Evolutionary conservation across 2,113 vertebrate genomes (phyloP), one percentile per base, ranked within the genome.

Genomic region (Tamias sibiricus): DNA sequence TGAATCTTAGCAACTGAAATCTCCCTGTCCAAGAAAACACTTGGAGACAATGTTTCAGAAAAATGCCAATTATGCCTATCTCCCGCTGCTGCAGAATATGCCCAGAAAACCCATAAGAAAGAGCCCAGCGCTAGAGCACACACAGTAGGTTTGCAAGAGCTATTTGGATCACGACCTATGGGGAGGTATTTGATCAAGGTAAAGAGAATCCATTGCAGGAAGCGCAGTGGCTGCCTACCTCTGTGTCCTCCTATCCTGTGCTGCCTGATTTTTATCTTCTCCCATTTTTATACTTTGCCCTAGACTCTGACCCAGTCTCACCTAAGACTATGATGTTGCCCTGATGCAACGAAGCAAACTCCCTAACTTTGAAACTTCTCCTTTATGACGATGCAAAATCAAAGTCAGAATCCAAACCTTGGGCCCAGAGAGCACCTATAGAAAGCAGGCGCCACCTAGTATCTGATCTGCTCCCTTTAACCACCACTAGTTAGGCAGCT

Each of bases 1-100:
- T 77, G 57, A 94, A 32, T 83, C 74, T 95, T 44, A 85, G 87
- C 57, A 44, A 95, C 0, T 86, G 47, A 96, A 91, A 93, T 30
- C 64, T 44, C n/a, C 28, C 52, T 75, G 49, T 69, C 64, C 52
- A 88, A 69, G 64, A 54, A 94, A 94, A 87, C 32, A 71, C 28
- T 91, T 89, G 37, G 69, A 81, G 44, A 89, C 83, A 90, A 32
- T 32, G 4, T 80, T 81, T 92, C 74, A 88, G 79, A 82, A 96
- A 68, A 95, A 59, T n/a, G 76, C 59, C 30, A 57, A 35, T 47
- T 30, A 47, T 49, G 64, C 71, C 71, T 37, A 62, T 10, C 49
- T 83, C 81, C 6, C 16, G 11, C 1, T 30, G 40, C 10, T 95
- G 26, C 54, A 54, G 54, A 20, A 54, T 20, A 6, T 19, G 20